These are phyloP conservation scores for Gymnosoma rotundatum DNA, from an alignment of 2,888 invertebrate species.

Conservation along the genomic window DNA sequence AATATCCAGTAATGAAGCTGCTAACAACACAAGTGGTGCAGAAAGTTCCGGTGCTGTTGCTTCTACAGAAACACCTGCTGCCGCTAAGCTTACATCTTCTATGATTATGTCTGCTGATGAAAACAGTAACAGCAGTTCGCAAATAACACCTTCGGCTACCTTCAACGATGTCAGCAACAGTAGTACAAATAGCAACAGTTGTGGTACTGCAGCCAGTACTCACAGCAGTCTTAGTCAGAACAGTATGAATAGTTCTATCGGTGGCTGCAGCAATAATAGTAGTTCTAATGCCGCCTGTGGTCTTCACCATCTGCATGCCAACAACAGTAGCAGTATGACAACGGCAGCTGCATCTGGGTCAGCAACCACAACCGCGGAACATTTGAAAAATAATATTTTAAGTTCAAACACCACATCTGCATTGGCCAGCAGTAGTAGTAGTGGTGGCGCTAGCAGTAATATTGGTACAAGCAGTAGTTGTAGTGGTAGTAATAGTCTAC, in stretches of 20 bases:
- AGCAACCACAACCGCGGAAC: conserved; percentile 68
- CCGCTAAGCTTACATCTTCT: conserved; percentile 53
- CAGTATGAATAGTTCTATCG: conserved; percentile 74
- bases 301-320: conserved; percentile 56
- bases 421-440: conserved; percentile 69
- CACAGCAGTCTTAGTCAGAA: conserved; percentile 76
- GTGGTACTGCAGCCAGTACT: conserved; percentile 75
- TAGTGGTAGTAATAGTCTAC: conserved; percentile 72
- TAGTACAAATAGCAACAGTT: conserved; percentile 81
- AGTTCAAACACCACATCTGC: conserved; percentile 71
- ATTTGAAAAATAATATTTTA: conserved; percentile 70
- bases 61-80: conserved; percentile 33
- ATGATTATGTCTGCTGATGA: conserved; percentile 74
- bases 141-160: conserved; percentile 77
- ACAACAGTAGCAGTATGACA: conserved; percentile 67
- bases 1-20: conserved; percentile 69
- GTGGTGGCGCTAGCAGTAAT: conserved; percentile 65
- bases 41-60: conserved; percentile 51
- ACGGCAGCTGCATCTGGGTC: conserved; percentile 52
- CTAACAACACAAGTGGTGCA: conserved; percentile 40
- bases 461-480: conserved; percentile 69
- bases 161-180: conserved; percentile 80
- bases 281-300: conserved; percentile 52
- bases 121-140: conserved; percentile 75
- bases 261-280: conserved; percentile 73